Base-by-base conservation (phyloP, 2,113 vertebrate genomes). In the Nothocercus julius region DNA sequence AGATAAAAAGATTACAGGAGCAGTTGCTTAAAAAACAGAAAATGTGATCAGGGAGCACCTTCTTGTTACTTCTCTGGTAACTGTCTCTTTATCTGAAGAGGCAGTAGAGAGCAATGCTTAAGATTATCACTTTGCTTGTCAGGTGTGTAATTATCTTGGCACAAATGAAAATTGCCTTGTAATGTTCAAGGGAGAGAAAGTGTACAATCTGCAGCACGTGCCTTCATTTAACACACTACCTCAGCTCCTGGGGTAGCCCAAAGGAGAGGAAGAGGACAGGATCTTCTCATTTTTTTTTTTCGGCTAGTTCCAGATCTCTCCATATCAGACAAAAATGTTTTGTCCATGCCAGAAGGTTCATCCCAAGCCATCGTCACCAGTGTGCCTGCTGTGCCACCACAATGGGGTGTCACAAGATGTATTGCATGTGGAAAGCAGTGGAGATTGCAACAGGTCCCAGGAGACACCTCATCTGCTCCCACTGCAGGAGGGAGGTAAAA, bases 321-420 rank as follows among this genome's bases (percentile, higher is more conserved):
- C 44, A 44, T 44, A 15, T 15, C 4, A 82, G 20, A 21, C 38
- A 69, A 24, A 74, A 24, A 19, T 47, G 19, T 13, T 88, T 22
- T 75, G 30, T 20, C 42, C 34, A 69, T 19, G 8, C 32, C 34
- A 21, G 53, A 36, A 5, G 20, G 61, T 7, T 58, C 44, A 7
- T 17, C 19, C 3, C 0, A 1, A 73, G 54, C 20, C 40, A 66
- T 14, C 0, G 1, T 32, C 69, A 36, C 25, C 7, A 0, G 0
- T 8, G 20, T 45, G 47, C 17, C 56, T 0, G 0, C 49, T 18
- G 54, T 38, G 66, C 27, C 53, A 28, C 24, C 22, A 25, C 9
- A 0, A 0, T 0, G 0, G 24, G 13, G 4, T 94, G 90, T 67
- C 87, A 91, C 84, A 86, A 63, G 84, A 76, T 0, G 4, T 20